Evolutionary conservation across 1,140 invertebrate species (phyloP).

Genomic region (Maniola jurtina): DNA sequence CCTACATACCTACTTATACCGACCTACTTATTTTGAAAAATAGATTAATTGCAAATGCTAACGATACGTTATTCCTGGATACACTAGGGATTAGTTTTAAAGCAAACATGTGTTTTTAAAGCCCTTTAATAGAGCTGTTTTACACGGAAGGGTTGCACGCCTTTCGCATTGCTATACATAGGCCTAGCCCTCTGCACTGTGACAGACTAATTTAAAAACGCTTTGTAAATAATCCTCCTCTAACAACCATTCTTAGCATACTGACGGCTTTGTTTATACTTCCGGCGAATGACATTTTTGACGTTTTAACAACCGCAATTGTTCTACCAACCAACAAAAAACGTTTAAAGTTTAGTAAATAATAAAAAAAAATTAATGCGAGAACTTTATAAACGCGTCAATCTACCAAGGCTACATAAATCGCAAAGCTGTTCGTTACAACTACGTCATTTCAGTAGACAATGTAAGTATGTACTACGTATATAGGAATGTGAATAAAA

Average conservation of each 20-base stretch:
- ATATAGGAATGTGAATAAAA: background rate
- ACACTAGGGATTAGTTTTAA: constrained; percentile 56
- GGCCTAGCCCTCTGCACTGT: constrained; percentile 39
- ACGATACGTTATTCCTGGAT: constrained; percentile 52
- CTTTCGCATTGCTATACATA: constrained; percentile 61
- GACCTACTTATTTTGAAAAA: background rate
- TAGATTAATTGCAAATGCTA: constrained; percentile 48
- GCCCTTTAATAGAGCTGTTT: constrained; percentile 66
- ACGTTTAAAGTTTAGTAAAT: background rate
- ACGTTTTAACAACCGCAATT: constrained; percentile 50
- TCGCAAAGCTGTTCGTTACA: constrained; percentile 36
- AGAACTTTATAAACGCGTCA: constrained; percentile 48
- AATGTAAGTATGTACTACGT: constrained; percentile 1
- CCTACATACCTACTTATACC: too few relatives aligned
- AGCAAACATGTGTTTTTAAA: constrained; percentile 68
- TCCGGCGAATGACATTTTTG: constrained; percentile 49
- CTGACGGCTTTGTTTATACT: constrained; percentile 49
- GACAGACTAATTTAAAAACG: constrained; percentile 49
- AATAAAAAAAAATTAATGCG: constrained; percentile 30
- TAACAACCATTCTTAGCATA: constrained; percentile 46
- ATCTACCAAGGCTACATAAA: constrained; percentile 37
- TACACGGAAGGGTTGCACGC: constrained; percentile 68
- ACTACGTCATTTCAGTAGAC: constrained; percentile 9
- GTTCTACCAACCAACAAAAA: constrained; percentile 20
- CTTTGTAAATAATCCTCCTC: constrained; percentile 57